These are phyloP conservation scores for Pterocles burchelli DNA, from an alignment of 2,113 vertebrate species.

Conservation along the genomic window DNA sequence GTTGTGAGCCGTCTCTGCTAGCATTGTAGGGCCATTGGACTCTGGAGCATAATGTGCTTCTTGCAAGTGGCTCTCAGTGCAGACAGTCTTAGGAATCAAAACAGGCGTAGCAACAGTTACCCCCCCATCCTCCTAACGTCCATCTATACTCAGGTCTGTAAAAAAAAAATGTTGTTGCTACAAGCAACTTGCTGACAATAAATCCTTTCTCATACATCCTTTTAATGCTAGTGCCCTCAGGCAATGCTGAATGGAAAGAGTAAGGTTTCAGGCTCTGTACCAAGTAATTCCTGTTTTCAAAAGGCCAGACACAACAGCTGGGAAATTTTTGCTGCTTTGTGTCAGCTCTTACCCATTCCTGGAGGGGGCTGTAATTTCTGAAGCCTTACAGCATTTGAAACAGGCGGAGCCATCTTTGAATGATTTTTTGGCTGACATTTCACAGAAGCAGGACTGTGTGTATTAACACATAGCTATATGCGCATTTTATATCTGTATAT, in stretches of 20 bases:
- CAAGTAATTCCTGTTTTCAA: slow-evolving; percentile 41
- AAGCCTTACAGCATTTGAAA: slow-evolving; percentile 1
- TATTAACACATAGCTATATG: background rate
- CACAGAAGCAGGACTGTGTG: background rate
- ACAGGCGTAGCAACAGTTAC: background rate
- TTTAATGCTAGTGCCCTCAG: background rate
- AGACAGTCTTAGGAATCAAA: background rate
- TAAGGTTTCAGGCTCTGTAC: slow-evolving; percentile 5
- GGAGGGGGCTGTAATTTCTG: slow-evolving; percentile 16
- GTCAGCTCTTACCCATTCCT: slow-evolving; percentile 32
- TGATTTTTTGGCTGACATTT: slow-evolving; percentile 36
- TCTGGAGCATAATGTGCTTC: background rate
- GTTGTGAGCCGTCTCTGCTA: background rate
- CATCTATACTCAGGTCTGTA: background rate
- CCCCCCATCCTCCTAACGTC: background rate
- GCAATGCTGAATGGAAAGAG: background rate
- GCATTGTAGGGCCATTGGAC: background rate
- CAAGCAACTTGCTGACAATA: background rate
- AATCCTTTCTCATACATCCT: background rate
- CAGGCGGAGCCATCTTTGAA: background rate
- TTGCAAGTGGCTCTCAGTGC: background rate
- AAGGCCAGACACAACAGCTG: slow-evolving; percentile 61
- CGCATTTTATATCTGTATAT: background rate
- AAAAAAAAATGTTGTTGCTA: background rate
- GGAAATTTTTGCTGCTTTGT: slow-evolving; percentile 45